A percentile compares a stretch with the other conserved stretches of the same genome.
Conservation (phyloP, 1,140 invertebrate genomes). For the Neomicropteryx cornuta region DNA sequence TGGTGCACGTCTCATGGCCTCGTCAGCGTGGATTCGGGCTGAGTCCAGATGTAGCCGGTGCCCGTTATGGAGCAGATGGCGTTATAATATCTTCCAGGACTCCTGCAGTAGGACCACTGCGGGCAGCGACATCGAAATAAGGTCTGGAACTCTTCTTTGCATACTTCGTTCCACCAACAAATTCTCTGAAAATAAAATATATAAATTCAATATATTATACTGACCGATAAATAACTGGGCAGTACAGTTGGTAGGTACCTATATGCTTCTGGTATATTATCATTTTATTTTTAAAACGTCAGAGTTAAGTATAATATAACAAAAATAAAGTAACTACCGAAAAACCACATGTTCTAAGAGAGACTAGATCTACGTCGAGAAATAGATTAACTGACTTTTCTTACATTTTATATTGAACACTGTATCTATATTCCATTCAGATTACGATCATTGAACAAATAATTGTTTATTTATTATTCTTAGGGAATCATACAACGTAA, state of each 20-base stretch:
- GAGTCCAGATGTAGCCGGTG: conserved; percentile 81
- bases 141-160: conserved; percentile 82
- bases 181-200: conserved; percentile 51
- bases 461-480: too few species aligned
- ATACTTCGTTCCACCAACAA: conserved; percentile 89
- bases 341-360: too few species aligned
- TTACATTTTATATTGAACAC: too few species aligned
- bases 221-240: not conserved
- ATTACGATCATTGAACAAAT: too few species aligned
- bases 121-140: conserved; percentile 80
- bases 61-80: conserved; percentile 81
- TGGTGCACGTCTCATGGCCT: conserved; percentile 28
- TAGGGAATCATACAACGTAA: too few species aligned
- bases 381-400: too few species aligned
- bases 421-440: too few species aligned
- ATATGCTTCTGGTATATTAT: too few species aligned
- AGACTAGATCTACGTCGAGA: too few species aligned
- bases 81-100: conserved; percentile 80
- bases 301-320: not conserved
- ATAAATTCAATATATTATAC: conserved; percentile 3
- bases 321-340: too few species aligned
- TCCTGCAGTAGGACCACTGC: conserved; percentile 75
- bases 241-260: not conserved
- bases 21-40: conserved; percentile 52
- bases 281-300: not conserved